phyloP scores from a whole-genome alignment of 2,797 vertebrate species.

The Urocyon cinereoargenteus region DNA sequence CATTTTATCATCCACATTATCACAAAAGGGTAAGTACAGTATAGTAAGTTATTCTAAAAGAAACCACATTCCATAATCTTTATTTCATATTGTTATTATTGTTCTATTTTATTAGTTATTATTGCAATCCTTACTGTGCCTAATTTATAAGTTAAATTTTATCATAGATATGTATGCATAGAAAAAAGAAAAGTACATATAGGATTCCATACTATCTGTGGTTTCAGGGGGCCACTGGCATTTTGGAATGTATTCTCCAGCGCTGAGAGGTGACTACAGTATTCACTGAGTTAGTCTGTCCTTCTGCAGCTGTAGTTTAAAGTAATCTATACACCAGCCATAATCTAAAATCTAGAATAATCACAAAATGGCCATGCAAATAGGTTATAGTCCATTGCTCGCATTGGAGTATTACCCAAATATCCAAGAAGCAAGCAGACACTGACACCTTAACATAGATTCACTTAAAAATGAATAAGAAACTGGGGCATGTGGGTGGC shows the following conservation, averaged over 20 bases:
- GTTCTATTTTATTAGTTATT: neutral
- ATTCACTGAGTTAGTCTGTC: neutral
- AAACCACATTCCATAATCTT: neutral
- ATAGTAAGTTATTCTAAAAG: neutral
- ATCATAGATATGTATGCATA: neutral
- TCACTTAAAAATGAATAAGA: neutral
- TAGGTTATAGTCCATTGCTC: neutral
- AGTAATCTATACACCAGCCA: neutral
- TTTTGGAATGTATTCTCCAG: neutral
- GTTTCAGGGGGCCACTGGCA: neutral
- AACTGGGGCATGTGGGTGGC: neutral
- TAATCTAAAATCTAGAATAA: slow-evolving; percentile 7
- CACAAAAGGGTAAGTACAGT: neutral
- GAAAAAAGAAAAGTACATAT: neutral
- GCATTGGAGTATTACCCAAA: neutral
- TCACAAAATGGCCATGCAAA: neutral
- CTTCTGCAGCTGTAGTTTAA: neutral
- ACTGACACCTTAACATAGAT: neutral
- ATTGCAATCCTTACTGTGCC: neutral
- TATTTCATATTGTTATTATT: neutral
- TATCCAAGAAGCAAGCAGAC: neutral
- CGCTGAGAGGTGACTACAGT: neutral
- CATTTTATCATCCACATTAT: neutral
- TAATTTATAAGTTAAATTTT: neutral
- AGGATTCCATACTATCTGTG: neutral